Base-by-base conservation (phyloP, 2,113 vertebrate species). In the Peromyscus californicus region DNA sequence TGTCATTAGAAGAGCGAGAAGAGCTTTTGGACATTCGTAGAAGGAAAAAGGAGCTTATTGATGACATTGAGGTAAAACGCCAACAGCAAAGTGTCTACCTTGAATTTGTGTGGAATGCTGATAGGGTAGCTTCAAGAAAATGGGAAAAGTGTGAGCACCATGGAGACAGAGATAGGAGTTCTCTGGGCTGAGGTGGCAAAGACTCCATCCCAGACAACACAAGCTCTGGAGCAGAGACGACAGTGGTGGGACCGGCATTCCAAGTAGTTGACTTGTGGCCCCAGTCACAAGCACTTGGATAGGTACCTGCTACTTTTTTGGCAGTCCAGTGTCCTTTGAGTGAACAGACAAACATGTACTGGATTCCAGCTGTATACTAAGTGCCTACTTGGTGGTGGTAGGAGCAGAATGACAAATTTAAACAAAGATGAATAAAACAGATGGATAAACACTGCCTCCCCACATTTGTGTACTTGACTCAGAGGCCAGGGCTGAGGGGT, bases 1-100 rank as follows among this genome's bases (percentile, higher is more conserved):
- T 99, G 61, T 99, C 99, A n/a, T 91, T 99, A 75, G 99, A 99
- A 97, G 99, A 99, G 97, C 99, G 99, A 97, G 99, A 99, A 97
- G 99, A 99, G 96, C 99, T 99, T 96, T 98, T 99, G 92, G 99
- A 99, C 98, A 99, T 99, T 97, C 99, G 99, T 86, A 99, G 99
- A 67, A 99, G 99, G 96, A 99, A 99, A 97, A 99, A 99, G 93
- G 99, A 99, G 97, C 98, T 99, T 95, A 99, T 99, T 61, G 99
- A 99, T 98, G 99, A 99, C 95, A 99, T 99, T 69, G 99, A 99
- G 99, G 99, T 99, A 98, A 99, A 78, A 70, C 54, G 24, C 8
- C 29, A 33, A 82, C 10, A 67, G 48, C 90, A 57, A n/a, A 78
- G 36, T 7, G 80, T 36, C 42, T 7, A 75, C 3, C 8, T 80